Evolutionary conservation across 2,113 vertebrate genomes (phyloP).

Genomic region (Dendropsophus ebraccatus): DNA sequence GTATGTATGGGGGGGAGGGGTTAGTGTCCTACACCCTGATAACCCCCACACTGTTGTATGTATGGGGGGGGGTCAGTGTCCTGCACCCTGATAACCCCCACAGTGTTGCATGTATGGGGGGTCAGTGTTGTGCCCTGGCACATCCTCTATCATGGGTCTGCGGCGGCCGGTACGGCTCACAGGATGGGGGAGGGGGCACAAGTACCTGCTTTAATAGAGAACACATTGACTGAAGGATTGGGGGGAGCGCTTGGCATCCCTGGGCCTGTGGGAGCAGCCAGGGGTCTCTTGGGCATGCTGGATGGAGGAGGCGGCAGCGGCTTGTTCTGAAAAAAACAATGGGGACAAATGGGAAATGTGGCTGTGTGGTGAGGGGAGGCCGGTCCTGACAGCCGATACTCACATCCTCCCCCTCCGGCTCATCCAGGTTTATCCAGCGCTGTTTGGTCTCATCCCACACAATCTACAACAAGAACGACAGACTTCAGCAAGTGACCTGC

Average conservation of each 20-base stretch:
- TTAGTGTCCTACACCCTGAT: no score
- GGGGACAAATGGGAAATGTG: no score
- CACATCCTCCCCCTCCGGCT: constrained; percentile 93
- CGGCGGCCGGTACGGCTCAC: no score
- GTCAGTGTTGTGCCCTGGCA: no score
- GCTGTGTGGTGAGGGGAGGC: no score
- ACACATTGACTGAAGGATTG: constrained; percentile 81
- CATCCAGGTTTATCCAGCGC: constrained; percentile 91
- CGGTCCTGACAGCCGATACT: neutral
- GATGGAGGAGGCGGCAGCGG: constrained; percentile 87
- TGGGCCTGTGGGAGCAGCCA: constrained; percentile 68
- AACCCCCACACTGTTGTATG: no score
- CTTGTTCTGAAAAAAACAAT: constrained; percentile 77
- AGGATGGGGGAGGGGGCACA: no score
- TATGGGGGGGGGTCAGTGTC: no score
- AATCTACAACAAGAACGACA: constrained; percentile 75
- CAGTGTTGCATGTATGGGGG: no score
- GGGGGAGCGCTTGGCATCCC: constrained; percentile 65
- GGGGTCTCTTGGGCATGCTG: constrained; percentile 78
- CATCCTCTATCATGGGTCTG: no score
- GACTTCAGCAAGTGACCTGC: neutral
- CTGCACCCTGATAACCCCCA: no score
- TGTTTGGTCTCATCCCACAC: constrained; percentile 94
- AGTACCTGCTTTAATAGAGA: constrained; percentile 94
- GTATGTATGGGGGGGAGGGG: no score